Percentiles rank a stretch among this genome's conserved stretches.
These are phyloP conservation scores for Gavialis gangeticus DNA, from an alignment of 2,113 vertebrate genomes.

Conservation along the genomic window DNA sequence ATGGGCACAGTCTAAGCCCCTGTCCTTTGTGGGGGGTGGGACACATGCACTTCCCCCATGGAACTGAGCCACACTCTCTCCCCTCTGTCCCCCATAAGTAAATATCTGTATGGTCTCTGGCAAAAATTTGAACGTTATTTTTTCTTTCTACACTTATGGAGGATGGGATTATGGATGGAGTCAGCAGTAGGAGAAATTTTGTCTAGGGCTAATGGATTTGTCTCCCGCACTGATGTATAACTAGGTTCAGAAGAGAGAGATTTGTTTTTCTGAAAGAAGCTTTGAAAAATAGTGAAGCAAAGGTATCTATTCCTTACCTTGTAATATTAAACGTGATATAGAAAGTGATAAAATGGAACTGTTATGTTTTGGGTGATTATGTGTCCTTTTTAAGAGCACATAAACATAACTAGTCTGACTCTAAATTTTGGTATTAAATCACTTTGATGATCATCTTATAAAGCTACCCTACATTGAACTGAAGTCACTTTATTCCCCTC, in stretches of 20 bases:
- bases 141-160: neutral
- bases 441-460: slow-evolving; percentile 5
- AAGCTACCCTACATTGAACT: slow-evolving; percentile 15
- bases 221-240: neutral
- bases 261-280: neutral
- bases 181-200: neutral
- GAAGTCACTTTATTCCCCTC: slow-evolving; percentile 3
- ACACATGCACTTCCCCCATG: no score
- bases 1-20: no score
- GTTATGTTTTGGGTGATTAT: neutral
- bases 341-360: neutral
- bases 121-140: neutral
- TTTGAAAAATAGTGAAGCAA: neutral
- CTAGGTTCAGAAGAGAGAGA: neutral
- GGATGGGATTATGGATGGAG: neutral
- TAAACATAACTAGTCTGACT: neutral
- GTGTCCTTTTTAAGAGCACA: neutral
- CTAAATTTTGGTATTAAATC: neutral
- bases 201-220: no score
- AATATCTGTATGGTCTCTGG: neutral
- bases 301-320: fast-evolving
- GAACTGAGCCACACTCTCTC: no score
- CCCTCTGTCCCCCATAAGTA: neutral
- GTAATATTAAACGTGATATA: neutral
- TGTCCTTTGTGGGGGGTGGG: no score